Conservation (phyloP, 1,140 invertebrate genomes). For the Drosophila pseudoobscura region DNA sequence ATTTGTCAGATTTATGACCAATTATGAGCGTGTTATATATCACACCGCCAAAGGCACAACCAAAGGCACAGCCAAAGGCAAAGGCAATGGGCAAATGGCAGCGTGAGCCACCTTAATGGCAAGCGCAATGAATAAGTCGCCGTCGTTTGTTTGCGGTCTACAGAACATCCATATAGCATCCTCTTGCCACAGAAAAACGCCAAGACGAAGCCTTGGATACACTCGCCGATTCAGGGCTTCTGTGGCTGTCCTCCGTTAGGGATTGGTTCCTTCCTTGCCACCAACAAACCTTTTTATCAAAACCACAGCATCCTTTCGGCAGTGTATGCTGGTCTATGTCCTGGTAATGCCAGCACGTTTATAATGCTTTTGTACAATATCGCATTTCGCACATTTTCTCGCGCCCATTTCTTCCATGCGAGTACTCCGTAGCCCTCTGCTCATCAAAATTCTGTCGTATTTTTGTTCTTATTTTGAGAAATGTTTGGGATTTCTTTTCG, state of each 20-base stretch:
- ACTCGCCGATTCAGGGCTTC: too few species aligned
- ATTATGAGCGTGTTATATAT: conserved; percentile 83
- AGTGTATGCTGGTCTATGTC: conserved; percentile 18
- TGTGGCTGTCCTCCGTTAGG: too few species aligned
- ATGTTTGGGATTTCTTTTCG: conserved; percentile 42
- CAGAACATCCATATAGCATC: conserved; percentile 19
- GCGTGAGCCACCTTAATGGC: conserved; percentile 75
- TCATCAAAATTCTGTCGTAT: conserved; percentile 52
- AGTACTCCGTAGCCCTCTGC: conserved; percentile 43
- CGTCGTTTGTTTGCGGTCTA: conserved; percentile 74
- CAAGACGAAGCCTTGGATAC: too few species aligned
- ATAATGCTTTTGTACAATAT: conserved; percentile 61
- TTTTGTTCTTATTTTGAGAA: conserved; percentile 42
- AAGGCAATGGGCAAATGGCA: conserved; percentile 28
- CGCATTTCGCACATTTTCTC: conserved; percentile 72
- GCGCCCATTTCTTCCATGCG: conserved; percentile 30
- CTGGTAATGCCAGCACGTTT: conserved; percentile 58
- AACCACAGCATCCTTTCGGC: conserved; percentile 1
- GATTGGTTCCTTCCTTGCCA: too few species aligned
- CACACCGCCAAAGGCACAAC: conserved; percentile 50
- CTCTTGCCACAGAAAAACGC: background rate
- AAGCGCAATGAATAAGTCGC: conserved; percentile 80
- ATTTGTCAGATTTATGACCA: conserved; percentile 83
- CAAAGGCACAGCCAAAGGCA: conserved; percentile 5
- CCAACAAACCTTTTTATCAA: background rate